Evolutionary conservation across 2,797 vertebrate genomes (phyloP).

Genomic region (Sebastes goodei): DNA sequence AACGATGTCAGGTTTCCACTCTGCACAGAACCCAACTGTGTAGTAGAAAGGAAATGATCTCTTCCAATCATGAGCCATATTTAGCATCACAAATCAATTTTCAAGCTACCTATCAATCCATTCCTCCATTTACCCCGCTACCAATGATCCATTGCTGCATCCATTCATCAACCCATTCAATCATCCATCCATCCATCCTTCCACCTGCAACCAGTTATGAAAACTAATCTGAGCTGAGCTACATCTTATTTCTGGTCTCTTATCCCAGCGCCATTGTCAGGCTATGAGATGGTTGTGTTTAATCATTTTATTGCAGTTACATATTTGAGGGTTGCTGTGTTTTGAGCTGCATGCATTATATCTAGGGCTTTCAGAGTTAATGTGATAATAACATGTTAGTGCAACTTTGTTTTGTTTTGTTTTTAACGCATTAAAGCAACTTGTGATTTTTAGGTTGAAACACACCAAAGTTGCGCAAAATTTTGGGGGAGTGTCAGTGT

Average conservation of each 20-base stretch:
- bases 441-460: too few species aligned
- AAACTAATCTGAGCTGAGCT: background rate
- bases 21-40: background rate
- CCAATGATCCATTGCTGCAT: background rate
- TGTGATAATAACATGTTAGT: too few species aligned
- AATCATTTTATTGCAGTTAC: too few species aligned
- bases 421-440: too few species aligned
- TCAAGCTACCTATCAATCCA: background rate
- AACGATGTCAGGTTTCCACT: background rate
- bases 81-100: conserved; percentile 5
- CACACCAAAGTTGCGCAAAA: too few species aligned
- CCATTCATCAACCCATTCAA: background rate
- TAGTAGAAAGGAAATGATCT: background rate
- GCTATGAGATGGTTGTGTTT: background rate
- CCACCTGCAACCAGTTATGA: background rate
- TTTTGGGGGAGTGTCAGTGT: too few species aligned
- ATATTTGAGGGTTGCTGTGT: too few species aligned
- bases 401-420: too few species aligned
- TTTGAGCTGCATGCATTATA: too few species aligned
- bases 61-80: background rate
- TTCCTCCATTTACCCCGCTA: background rate
- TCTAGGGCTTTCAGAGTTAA: too few species aligned
- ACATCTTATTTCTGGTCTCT: background rate
- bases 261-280: background rate
- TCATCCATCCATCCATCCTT: background rate